Percentiles rank a stretch among this genome's conserved stretches.
Evolutionary conservation across 35 echinoderm and acorn worm genomes (phyloP).

Genomic region (Apostichopus japonicus): DNA sequence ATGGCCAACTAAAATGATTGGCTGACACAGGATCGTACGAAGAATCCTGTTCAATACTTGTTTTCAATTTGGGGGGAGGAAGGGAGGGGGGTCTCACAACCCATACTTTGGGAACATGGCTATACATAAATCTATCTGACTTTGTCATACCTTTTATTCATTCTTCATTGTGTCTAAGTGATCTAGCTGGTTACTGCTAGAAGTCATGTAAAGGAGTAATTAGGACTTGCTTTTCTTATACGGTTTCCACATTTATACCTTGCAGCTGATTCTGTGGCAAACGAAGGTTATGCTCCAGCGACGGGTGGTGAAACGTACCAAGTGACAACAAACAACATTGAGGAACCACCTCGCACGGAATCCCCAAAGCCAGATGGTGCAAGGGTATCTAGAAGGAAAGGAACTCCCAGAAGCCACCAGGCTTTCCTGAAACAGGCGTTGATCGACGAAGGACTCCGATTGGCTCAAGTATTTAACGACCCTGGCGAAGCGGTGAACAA

Average conservation of each 20-base stretch:
- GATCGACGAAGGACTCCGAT: slow-evolving; percentile 80
- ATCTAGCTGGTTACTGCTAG: too few species aligned
- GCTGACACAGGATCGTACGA: too few species aligned
- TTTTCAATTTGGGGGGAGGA: too few species aligned
- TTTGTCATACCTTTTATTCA: too few species aligned
- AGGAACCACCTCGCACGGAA: not conserved
- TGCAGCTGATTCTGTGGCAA: not conserved
- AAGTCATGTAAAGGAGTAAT: too few species aligned
- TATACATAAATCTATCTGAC: too few species aligned
- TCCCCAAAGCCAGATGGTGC: slow-evolving; percentile 35
- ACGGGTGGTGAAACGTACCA: not conserved
- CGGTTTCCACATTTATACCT: not conserved
- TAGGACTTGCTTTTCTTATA: too few species aligned
- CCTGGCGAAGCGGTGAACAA: not conserved
- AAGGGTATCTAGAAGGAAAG: slow-evolving; percentile 51
- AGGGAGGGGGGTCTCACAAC: too few species aligned
- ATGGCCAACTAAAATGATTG: too few species aligned
- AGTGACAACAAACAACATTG: not conserved
- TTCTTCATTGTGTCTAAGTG: too few species aligned
- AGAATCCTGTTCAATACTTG: too few species aligned
- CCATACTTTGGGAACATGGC: too few species aligned
- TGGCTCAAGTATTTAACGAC: slow-evolving; percentile 70
- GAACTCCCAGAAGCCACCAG: slow-evolving; percentile 58
- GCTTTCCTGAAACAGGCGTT: slow-evolving; percentile 80
- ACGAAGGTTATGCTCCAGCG: not conserved